These are phyloP conservation scores for Craterocephalus amniculus DNA, from an alignment of 2,797 vertebrate species.

Conservation along the genomic window DNA sequence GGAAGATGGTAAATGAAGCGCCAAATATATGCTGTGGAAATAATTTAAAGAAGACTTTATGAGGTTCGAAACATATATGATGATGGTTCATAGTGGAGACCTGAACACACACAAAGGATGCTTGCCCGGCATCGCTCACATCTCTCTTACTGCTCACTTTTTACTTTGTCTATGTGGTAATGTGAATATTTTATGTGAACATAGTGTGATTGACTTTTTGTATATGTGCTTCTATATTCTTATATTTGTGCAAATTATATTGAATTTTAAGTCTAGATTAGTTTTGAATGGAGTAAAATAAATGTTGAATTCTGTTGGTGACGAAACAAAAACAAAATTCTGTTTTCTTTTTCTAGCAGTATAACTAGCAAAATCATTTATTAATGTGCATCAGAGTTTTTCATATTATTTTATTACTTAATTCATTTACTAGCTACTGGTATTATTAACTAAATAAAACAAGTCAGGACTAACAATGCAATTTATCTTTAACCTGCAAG, in stretches of 20 bases:
- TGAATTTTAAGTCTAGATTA: slow-evolving; percentile 5
- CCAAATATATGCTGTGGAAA: slow-evolving; percentile 52
- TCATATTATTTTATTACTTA: slow-evolving; percentile 9
- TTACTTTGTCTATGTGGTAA: slow-evolving; percentile 14
- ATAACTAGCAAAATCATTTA: neutral
- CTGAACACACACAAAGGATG: slow-evolving; percentile 17
- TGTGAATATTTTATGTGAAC: slow-evolving; percentile 7
- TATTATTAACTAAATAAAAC: neutral
- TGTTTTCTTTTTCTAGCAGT: neutral
- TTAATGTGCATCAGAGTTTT: neutral
- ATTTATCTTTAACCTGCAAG: slow-evolving; percentile 25
- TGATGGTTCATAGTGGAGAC: slow-evolving; percentile 12
- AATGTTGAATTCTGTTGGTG: slow-evolving; percentile 16
- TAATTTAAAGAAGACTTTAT: slow-evolving; percentile 49
- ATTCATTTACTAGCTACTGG: neutral
- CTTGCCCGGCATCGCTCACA: slow-evolving; percentile 13
- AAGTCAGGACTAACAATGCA: neutral
- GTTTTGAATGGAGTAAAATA: slow-evolving; percentile 27
- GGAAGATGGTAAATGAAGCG: slow-evolving; percentile 47
- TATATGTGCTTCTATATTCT: slow-evolving; percentile 10
- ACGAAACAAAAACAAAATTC: neutral
- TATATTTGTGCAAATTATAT: slow-evolving; percentile 16
- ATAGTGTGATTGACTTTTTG: slow-evolving; percentile 1
- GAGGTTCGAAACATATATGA: slow-evolving; percentile 38
- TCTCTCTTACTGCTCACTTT: slow-evolving; percentile 21